Evolutionary conservation across 2,888 invertebrate species (phyloP).

Genomic region (Glomeris marginata): DNA sequence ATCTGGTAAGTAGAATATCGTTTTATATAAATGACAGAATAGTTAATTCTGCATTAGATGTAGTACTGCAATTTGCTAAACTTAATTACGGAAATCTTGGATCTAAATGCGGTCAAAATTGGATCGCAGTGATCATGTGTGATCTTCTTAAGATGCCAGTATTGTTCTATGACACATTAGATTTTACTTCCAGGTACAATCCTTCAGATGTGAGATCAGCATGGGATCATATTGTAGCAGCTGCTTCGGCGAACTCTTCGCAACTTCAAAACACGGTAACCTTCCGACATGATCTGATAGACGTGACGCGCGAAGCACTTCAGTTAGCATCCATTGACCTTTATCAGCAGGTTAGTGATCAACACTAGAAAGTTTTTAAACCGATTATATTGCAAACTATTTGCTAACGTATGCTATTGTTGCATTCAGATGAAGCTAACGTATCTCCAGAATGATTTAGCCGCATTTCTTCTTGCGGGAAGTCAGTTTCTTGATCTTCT

Average conservation of each 20-base stretch:
- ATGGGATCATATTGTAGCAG: slow-evolving; percentile 27
- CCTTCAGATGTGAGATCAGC: slow-evolving; percentile 1
- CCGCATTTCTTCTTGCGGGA: neutral
- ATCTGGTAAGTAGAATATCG: slow-evolving; percentile 41
- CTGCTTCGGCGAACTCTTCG: slow-evolving; percentile 26
- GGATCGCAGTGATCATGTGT: too few species aligned
- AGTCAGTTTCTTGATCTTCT: slow-evolving; percentile 38
- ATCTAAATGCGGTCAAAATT: too few species aligned
- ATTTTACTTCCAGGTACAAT: too few species aligned
- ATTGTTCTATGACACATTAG: too few species aligned
- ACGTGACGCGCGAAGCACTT: slow-evolving; percentile 67
- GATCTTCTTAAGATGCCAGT: too few species aligned
- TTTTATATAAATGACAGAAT: too few species aligned
- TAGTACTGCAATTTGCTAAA: too few species aligned
- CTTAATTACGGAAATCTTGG: too few species aligned
- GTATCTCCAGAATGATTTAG: neutral
- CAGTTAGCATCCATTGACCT: slow-evolving; percentile 51
- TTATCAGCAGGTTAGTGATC: slow-evolving; percentile 34
- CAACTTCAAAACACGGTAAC: slow-evolving; percentile 27
- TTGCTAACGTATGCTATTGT: too few species aligned
- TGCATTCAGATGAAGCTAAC: slow-evolving; percentile 21
- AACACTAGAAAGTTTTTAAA: too few species aligned
- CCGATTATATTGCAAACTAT: too few species aligned
- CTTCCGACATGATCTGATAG: slow-evolving; percentile 65
- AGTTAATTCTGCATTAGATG: too few species aligned